These are phyloP conservation scores for Actinostola sp. DNA, from an alignment of 92 coral and sea anemone species.

Conservation along the genomic window DNA sequence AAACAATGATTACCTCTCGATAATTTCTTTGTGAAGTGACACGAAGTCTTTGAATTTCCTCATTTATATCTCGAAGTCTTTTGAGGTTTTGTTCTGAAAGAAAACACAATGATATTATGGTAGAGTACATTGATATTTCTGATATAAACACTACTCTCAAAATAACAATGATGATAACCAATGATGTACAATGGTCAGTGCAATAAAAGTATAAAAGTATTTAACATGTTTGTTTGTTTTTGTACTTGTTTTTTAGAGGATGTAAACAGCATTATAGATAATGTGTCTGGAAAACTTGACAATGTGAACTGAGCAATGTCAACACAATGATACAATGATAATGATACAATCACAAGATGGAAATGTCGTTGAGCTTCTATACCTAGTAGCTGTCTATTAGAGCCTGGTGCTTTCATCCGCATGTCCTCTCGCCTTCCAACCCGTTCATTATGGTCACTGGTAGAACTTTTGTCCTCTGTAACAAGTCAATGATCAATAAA, in stretches of 20 bases:
- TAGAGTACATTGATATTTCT: too few species aligned
- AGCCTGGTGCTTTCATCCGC: constrained; percentile 24
- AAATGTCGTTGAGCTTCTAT: too few species aligned
- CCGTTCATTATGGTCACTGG: background rate
- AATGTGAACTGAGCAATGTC: too few species aligned
- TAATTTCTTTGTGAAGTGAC: constrained; percentile 74
- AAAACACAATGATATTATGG: too few species aligned
- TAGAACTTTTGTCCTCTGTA: constrained; percentile 5
- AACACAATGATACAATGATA: background rate
- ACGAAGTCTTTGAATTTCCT: constrained; percentile 87
- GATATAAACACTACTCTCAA: too few species aligned
- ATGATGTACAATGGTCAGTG: too few species aligned
- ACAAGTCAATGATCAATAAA: background rate
- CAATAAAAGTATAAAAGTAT: too few species aligned
- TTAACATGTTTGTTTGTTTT: too few species aligned
- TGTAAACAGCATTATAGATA: too few species aligned
- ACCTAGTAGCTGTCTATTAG: constrained; percentile 78
- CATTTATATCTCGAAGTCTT: constrained; percentile 84
- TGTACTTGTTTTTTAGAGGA: too few species aligned
- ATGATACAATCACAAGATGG: background rate
- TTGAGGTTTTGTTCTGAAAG: constrained; percentile 85
- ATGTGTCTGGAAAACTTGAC: too few species aligned
- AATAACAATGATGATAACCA: too few species aligned
- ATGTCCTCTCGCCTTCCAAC: constrained; percentile 5
- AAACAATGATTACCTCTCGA: constrained; percentile 57